Conservation (phyloP, 2,113 vertebrate species). For the Leucosticte australis region DNA sequence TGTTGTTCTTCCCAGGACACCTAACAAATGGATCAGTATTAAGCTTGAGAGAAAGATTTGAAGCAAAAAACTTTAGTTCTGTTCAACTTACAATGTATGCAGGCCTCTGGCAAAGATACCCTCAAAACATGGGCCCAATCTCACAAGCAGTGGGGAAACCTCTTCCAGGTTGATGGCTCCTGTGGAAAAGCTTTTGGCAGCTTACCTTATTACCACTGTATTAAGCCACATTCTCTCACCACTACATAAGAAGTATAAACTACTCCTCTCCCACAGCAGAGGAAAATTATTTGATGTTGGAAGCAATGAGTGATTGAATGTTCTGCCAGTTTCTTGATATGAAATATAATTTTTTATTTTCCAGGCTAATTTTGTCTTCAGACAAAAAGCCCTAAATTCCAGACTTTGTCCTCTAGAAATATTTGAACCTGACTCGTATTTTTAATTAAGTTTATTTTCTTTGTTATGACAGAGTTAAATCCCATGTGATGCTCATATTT, state of each 20-base stretch:
- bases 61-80: not conserved
- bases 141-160: not conserved
- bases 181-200: conserved; percentile 11
- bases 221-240: not conserved
- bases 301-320: not conserved
- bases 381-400: not conserved
- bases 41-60: not conserved
- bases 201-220: not conserved
- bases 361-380: not conserved
- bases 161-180: not conserved
- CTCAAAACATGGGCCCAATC: not conserved
- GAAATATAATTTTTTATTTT: not conserved
- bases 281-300: not conserved
- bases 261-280: not conserved
- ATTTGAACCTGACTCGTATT: not conserved
- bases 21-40: not conserved
- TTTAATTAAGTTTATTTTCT: not conserved
- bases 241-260: not conserved
- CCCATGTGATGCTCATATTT: not conserved
- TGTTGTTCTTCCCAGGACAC: not conserved
- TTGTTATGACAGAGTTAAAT: not conserved
- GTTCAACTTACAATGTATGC: not conserved
- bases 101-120: not conserved
- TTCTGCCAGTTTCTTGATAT: not conserved
- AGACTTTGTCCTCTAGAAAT: not conserved